Conservation (phyloP, 2,113 vertebrate species). For the Hyla sarda region DNA sequence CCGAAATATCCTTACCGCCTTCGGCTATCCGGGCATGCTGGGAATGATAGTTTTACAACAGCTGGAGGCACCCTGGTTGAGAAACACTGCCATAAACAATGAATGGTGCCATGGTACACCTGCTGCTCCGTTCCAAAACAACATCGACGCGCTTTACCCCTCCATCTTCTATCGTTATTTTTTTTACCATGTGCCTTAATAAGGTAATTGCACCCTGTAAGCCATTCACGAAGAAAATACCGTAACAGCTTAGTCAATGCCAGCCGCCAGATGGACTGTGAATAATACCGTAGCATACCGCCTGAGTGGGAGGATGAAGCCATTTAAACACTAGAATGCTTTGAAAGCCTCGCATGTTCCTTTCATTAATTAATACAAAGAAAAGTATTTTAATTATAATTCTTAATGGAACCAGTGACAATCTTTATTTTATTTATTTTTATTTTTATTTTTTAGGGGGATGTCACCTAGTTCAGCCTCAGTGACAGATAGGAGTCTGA, state of each 20-base stretch:
- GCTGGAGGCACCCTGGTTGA: too few relatives aligned
- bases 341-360: background rate
- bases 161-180: background rate
- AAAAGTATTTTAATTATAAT: background rate
- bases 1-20: too few relatives aligned
- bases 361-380: constrained; percentile 16
- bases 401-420: background rate
- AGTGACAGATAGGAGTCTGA: background rate
- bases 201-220: constrained; percentile 67
- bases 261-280: constrained; percentile 47
- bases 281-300: constrained; percentile 53
- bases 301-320: constrained; percentile 1
- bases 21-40: too few relatives aligned
- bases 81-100: too few relatives aligned
- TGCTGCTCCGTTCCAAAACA: too few relatives aligned
- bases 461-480: background rate
- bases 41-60: too few relatives aligned
- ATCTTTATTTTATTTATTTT: background rate
- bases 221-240: constrained; percentile 67
- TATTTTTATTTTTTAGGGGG: too few relatives aligned
- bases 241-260: constrained; percentile 41
- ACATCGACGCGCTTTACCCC: background rate
- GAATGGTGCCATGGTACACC: too few relatives aligned
- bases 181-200: constrained; percentile 64
- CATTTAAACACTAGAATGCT: background rate